Base-by-base conservation (phyloP, 2,888 invertebrate genomes). In the Hydrotaea diabolus region DNA sequence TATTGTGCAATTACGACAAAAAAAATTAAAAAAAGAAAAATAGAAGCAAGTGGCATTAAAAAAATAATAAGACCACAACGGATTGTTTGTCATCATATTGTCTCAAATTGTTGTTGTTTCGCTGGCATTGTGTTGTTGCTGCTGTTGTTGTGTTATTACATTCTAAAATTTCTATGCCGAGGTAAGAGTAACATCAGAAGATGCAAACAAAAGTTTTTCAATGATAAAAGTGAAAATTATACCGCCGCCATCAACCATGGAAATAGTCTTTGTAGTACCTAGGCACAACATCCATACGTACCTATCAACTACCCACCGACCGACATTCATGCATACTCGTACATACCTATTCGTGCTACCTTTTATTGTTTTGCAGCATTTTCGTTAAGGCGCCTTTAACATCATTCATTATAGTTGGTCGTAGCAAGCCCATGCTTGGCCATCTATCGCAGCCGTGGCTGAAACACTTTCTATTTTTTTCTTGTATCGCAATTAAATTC, bases 201-300 rank as follows among this genome's bases (percentile, higher is more conserved):
- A 75, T 26, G 46, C 15, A 59, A 59, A 74, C 69, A 43, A 69
- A 69, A 69, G 69, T 39, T 46, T 31, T 43, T 46, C 69, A 69
- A 69, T 69, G 69, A 69, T 69, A 83, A 83, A 80, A 80, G 80
- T 80, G 83, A 84, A 81, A 84, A 78, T 80, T 80, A 59, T 79
- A 73, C 17, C 17, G 23, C 66, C 23, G 55, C 4, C 36, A 57
- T 64, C 26, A 55, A 15, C 19, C 53, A 43, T 77, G 36, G 43
- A 66, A 75, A 77, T 77, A 23, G 19, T 62, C 49, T 62, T 21
- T 2, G 43, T 9, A 43, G 43, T 49, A 49, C 49, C 49, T 49
- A 1, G n/a, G 49, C 21, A 62, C 17, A 62, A 15, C 31, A 31
- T 4, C 7, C 31, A 31, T 62, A 62, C 15, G 7, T 39, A 13